Percentiles rank a stretch among this genome's conserved stretches.
phyloP scores from a whole-genome alignment of 2,113 vertebrate genomes.

The Lagenorhynchus albirostris region DNA sequence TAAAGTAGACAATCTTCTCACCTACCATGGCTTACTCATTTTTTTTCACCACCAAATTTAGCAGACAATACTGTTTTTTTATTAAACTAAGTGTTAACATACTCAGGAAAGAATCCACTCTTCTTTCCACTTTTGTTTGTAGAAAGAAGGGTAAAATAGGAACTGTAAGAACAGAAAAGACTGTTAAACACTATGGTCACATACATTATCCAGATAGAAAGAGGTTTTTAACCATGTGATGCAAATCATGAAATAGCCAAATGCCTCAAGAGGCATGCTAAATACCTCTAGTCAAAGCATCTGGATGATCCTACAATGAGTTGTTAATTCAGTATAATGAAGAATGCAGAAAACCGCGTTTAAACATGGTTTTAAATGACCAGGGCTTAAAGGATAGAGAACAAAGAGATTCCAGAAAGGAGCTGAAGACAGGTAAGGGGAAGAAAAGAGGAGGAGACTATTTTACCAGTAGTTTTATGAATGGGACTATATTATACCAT shows the following conservation, averaged over 20 bases:
- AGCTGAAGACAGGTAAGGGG: neutral
- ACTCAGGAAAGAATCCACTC: neutral
- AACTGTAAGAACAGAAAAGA: neutral
- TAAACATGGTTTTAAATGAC: neutral
- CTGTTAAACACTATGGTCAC: constrained; percentile 3
- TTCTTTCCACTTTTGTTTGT: neutral
- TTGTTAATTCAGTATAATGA: neutral
- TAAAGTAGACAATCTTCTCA: neutral
- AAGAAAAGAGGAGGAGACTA: neutral
- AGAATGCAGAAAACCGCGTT: neutral
- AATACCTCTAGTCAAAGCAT: neutral
- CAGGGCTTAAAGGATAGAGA: neutral
- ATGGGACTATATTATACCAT: neutral
- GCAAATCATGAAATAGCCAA: neutral
- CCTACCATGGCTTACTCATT: neutral
- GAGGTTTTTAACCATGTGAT: neutral
- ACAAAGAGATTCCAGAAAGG: neutral
- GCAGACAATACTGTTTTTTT: neutral
- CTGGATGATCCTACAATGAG: neutral
- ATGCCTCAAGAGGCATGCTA: neutral
- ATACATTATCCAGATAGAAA: neutral
- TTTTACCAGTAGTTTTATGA: constrained; percentile 15
- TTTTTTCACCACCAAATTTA: neutral
- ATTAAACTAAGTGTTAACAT: neutral
- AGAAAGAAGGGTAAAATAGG: constrained; percentile 4